Evolutionary conservation across 2,113 vertebrate species (phyloP), one percentile per base, ranked within the genome.

Genomic region (Brachyistius frenatus): DNA sequence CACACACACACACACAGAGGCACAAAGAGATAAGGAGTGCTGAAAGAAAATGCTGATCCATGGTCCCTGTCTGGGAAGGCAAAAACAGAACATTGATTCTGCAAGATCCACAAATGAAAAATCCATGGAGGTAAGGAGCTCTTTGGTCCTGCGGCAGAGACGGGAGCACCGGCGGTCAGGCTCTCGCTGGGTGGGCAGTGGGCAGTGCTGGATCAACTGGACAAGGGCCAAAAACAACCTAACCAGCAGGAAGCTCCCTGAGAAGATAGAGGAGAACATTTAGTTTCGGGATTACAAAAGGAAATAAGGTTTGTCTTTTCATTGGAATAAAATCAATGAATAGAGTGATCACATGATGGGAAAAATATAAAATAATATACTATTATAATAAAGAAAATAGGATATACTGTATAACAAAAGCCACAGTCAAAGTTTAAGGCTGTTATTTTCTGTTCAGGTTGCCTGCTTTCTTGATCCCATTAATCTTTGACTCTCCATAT

Each of bases 51-150:
- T 92, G 92, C 92, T 93, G 93, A 94, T 91, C 83, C 88, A 88
- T 84, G 66, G 75, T 89, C 79, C 70, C 83, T 86, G 90, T 93
- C 90, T 90, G 76, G 81, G 80, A 84, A 88, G 85, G 88, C 90
- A 89, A 89, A 94, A 93, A 92, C 91, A 91, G 90, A 80, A 80
- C 92, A 95, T 95, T 90, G 94, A 95, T 95, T 90, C 86, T 83
- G 88, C 67, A 80, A 89, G 85, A 93, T 92, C 91, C 91, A 93
- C 93, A 94, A 94, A 95, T 95, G 91, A 94, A 94, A 95, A 94
- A 94, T 95, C 94, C 85, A 93, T 94, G 76, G 88, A 88, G 85
- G 90, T 90, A 83, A 93, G 86, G 71, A 90, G 86, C 83, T 90
- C 85, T 74, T 78, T 36, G 71, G 87, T 81, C 87, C 84, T 86